Base-by-base conservation (phyloP, 2,113 vertebrate species). In the Hipposideros armiger region DNA sequence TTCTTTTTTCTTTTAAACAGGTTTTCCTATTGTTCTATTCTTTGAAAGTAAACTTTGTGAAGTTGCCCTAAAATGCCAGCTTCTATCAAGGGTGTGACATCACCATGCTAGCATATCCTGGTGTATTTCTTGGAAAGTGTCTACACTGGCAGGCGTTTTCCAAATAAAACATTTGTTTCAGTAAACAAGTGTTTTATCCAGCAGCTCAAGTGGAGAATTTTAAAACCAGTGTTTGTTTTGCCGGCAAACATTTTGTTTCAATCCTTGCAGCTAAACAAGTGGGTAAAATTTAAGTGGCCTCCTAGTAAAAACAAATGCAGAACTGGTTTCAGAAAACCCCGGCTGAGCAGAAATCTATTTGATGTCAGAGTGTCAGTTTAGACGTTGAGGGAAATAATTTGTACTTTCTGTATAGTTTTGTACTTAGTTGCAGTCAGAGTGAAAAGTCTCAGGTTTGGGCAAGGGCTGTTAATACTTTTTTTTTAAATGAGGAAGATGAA, bases 171-270 rank as follows among this genome's bases (percentile, higher is more conserved):
- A 92, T 93, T 97, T 97, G 96, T 95, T 93, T 97, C 93, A 62
- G 85, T 93, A 97, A 95, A 96, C 95, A 97, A 94, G 77, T 92
- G 77, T 95, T 97, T 97, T 95, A 95, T 90, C 94, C 94, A 81
- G 90, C 76, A 90, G 87, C 94, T 92, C 62, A 78, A 90, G 76
- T 88, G 58, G 80, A 90, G 92, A 87, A 77, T 96, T 97, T 97
- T 95, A 97, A 98, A 97, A 94, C 96, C 94, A 90, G 78, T 84
- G 81, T 97, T 97, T 97, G 92, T 97, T 97, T 97, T 95, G 87
- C 94, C 86, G 85, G 95, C 92, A 97, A 97, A 95, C 94, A 96
- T 97, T 98, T 97, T 97, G 95, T 91, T 96, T 97, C 92, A 67
- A 87, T 97, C 74, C 84, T 86, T 92, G 54, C 40, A 93, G 83